Base-by-base conservation (phyloP, 2,113 vertebrate genomes). In the Elachura formosa region DNA sequence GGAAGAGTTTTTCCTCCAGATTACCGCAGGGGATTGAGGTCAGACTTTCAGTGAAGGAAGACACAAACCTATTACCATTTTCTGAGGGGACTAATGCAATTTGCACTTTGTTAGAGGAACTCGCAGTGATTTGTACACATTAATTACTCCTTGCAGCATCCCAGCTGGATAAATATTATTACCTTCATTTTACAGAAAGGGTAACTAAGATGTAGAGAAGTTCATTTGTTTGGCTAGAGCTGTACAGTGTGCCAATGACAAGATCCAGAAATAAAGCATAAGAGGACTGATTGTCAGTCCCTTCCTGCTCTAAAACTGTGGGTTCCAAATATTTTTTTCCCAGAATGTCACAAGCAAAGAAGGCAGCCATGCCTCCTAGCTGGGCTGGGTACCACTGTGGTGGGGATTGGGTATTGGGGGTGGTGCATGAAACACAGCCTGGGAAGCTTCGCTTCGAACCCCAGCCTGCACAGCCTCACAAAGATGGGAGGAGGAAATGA, bases 61-160 rank as follows among this genome's bases (percentile, higher is more conserved):
- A 86, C 59, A 86, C 95, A 94, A 94, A 92, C 90, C 92, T 91
- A 96, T 96, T 96, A 96, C 88, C 83, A 92, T 83, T 77, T 96
- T 96, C 94, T 96, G 94, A 86, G 46, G 90, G 92, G 59, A 94
- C 90, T 96, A 96, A 96, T 93, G 90, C 92, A 96, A 94, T 96
- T 96, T 96, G 68, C 94, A 94, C 90, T 96, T 96, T 68, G 85
- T 96, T 96, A 95, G 83, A 96, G 88, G 79, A 96, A 96, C 86
- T 94, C 90, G 81, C 77, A 94, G 92, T 93, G 75, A 96, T 96
- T 96, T 92, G 88, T 96, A 96, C 94, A 77, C 90, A 92, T 96
- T 96, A 96, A 96, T 96, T 96, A 96, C 95, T 96, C 88, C 92
- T 96, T 88, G 90, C 88, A 93, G 94, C 86, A 94, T 96, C 95